A percentile compares a stretch with the other conserved stretches of the same genome.
Conservation (phyloP, 2,113 vertebrate species). For the Nematolebias whitei region DNA sequence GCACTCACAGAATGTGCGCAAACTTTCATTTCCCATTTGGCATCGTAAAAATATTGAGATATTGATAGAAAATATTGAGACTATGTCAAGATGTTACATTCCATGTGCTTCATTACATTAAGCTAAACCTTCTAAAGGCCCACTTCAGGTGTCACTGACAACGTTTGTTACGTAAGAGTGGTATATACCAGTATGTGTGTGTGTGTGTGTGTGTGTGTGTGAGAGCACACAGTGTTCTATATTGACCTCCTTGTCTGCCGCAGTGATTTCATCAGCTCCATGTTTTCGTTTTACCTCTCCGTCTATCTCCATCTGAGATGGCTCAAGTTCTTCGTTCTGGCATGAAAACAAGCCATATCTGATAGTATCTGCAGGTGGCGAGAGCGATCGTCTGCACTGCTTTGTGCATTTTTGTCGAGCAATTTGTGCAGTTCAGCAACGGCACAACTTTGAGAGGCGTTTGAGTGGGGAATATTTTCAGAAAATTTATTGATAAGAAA, state of each 20-base stretch:
- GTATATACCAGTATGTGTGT: too few species aligned
- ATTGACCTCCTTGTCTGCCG: conserved; percentile 48
- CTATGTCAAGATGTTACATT: too few species aligned
- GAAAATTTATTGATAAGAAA: too few species aligned
- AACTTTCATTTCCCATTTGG: background rate
- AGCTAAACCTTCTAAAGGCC: conserved; percentile 19
- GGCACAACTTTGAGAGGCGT: too few species aligned
- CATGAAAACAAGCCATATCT: conserved; percentile 18
- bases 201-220: conserved; percentile 22
- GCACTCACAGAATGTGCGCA: too few species aligned
- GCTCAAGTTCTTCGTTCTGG: conserved; percentile 31
- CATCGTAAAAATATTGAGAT: background rate
- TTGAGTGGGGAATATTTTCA: too few species aligned
- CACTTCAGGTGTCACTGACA: conserved; percentile 48
- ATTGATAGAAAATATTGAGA: too few species aligned
- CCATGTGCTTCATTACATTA: conserved; percentile 23
- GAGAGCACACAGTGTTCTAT: conserved; percentile 58
- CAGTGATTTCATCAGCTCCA: conserved; percentile 35
- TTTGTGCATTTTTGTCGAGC: conserved; percentile 1
- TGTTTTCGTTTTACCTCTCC: conserved; percentile 52
- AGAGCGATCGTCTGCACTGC: conserved; percentile 27
- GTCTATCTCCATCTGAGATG: conserved; percentile 40
- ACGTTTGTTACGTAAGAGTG: conserved; percentile 48
- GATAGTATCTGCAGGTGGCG: conserved; percentile 31
- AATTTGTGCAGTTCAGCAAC: background rate